A percentile compares a stretch with the other conserved stretches of the same genome.
Evolutionary conservation across 2,113 vertebrate species (phyloP).

Genomic region (Sterrhoptilus dennistouni): DNA sequence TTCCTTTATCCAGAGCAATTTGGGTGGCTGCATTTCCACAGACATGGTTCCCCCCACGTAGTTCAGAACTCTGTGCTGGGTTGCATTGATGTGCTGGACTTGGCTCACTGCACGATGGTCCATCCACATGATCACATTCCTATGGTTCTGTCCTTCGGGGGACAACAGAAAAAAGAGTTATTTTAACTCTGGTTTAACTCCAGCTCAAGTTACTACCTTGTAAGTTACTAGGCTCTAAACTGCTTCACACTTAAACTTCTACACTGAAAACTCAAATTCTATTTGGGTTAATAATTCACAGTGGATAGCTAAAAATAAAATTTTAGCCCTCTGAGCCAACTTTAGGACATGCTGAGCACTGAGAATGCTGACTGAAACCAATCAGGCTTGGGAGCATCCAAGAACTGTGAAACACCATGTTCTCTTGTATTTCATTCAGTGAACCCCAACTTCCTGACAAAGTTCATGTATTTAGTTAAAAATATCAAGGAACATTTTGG

Average conservation of each 20-base stretch:
- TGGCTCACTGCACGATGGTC: slow-evolving; percentile 90
- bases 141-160: slow-evolving; percentile 72
- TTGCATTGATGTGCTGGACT: slow-evolving; percentile 83
- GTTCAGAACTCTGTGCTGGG: slow-evolving; percentile 79
- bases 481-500: neutral
- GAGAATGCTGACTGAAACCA: neutral
- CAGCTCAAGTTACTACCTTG: neutral
- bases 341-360: neutral
- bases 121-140: slow-evolving; percentile 98
- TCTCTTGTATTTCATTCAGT: neutral
- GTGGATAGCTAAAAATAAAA: neutral
- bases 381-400: neutral
- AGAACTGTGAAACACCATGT: neutral
- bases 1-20: slow-evolving; percentile 96
- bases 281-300: neutral
- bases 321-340: neutral
- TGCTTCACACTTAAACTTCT: neutral
- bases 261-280: neutral
- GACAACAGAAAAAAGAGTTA: neutral
- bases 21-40: slow-evolving; percentile 96
- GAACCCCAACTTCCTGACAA: neutral
- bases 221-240: neutral
- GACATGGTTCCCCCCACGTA: slow-evolving; percentile 92
- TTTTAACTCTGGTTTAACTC: neutral
- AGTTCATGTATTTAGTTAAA: neutral